These are phyloP conservation scores for Anser cygnoides DNA, from an alignment of 2,113 vertebrate genomes.

Conservation along the genomic window DNA sequence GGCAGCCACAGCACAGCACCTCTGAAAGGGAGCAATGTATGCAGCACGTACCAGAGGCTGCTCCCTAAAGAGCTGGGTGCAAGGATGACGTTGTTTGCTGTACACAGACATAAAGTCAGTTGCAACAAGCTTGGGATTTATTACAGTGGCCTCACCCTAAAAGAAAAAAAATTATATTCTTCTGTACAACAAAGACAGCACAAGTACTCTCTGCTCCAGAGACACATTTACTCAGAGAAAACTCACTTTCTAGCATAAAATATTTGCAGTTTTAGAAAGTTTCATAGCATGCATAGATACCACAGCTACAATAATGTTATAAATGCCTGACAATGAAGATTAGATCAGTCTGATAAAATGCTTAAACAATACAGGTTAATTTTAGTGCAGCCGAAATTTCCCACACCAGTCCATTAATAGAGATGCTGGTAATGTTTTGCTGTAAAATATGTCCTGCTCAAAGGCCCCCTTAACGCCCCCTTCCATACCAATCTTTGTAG, in stretches of 20 bases:
- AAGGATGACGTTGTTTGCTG: background rate
- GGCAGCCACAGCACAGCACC: background rate
- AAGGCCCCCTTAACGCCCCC: background rate
- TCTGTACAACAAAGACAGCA: background rate
- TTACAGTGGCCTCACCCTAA: background rate
- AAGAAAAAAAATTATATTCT: background rate
- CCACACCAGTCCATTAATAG: background rate
- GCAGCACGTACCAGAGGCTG: fast-evolving
- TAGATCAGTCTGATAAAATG: background rate
- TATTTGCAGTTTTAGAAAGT: background rate
- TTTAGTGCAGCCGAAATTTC: background rate
- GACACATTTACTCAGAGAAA: background rate
- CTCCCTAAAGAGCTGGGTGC: background rate
- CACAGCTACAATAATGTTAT: background rate
- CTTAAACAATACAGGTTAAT: conserved; percentile 14
- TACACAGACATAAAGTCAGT: background rate
- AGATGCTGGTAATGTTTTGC: background rate
- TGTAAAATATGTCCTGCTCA: background rate
- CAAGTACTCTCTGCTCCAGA: background rate
- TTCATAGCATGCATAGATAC: background rate
- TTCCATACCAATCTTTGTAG: background rate
- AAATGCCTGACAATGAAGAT: background rate
- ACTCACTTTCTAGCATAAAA: background rate
- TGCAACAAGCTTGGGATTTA: background rate
- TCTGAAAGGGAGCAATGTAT: background rate